Base-by-base conservation (phyloP, 2,797 vertebrate genomes). In the Ctenopoma multispine region DNA sequence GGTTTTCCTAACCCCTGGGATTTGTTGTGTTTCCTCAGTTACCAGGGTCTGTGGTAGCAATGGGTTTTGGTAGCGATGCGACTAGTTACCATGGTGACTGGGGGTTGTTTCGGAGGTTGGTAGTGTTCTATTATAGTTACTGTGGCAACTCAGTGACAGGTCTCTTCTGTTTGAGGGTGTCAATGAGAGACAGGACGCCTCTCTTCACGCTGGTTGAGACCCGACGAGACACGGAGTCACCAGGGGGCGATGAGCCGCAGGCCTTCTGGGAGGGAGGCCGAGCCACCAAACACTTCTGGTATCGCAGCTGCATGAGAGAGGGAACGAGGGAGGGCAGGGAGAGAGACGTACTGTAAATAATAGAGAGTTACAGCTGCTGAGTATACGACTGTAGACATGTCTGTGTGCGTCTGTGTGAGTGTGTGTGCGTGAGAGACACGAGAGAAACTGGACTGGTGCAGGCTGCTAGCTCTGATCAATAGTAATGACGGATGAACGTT, bases 101-200 rank as follows among this genome's bases (percentile, higher is more conserved):
- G 43, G 78, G 54, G 56, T 24, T 40, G 61, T 60, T 77, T 69
- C 51, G 44, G 63, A 59, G 44, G 76, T 59, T 2, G n/a, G 67
- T 61, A 20, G 59, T 9, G 34, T 54, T 66, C 55, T 31, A 4
- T 44, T 2, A 29, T 9, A 14, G 71, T 87, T 86, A 95, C 94
- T 98, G 97, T 0, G 97, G 97, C 76, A 93, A 92, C 84, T 99
- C 98, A 0, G 95, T 87, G 82, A 98, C 94, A 0, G 97, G 96
- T 70, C 96, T 96, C 91, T 99, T 99, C 95, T 98, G 98, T 96
- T 99, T 99, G 92, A 99, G 95, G 89, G 97, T 99, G 96, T 99
- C 98, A 92, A 99, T 98, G 91, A 99, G 97, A 54, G 98, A 99
- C 67, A 99, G 90, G 74, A 99, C 96, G 43, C 97, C 97, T 9